Percentiles rank a stretch among this genome's conserved stretches.
phyloP scores from a whole-genome alignment of 2,113 vertebrate species.

The Maccullochella peelii region DNA sequence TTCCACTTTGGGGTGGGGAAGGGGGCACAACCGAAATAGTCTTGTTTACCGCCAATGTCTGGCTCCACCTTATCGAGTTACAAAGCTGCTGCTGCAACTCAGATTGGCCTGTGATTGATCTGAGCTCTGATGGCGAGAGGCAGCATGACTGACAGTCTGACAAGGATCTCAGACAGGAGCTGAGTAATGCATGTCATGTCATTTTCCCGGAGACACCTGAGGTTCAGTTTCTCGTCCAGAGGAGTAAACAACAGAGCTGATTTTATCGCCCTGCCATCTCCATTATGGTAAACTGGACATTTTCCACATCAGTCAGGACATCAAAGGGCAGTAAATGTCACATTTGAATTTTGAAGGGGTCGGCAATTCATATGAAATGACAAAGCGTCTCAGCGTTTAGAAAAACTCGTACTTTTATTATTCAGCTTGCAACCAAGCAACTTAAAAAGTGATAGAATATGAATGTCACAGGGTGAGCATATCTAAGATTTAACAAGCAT shows the following conservation, averaged over 20 bases:
- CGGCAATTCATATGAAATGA: slow-evolving; percentile 61
- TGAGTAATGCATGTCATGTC: slow-evolving; percentile 75
- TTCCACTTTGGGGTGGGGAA: slow-evolving; percentile 35
- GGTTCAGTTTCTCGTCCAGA: slow-evolving; percentile 57
- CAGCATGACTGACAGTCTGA: slow-evolving; percentile 78
- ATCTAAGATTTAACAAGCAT: slow-evolving; percentile 57
- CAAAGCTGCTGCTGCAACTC: slow-evolving; percentile 68
- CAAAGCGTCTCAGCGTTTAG: slow-evolving; percentile 58
- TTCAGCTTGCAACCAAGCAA: slow-evolving; percentile 70
- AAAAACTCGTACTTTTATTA: slow-evolving; percentile 76
- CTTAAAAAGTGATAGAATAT: slow-evolving; percentile 72
- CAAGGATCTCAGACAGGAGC: slow-evolving; percentile 74
- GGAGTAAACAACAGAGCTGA: slow-evolving; percentile 55
- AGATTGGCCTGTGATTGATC: slow-evolving; percentile 77
- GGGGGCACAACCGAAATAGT: slow-evolving; percentile 69
- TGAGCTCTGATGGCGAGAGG: slow-evolving; percentile 75
- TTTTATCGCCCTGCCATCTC: slow-evolving; percentile 61
- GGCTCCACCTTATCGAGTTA: slow-evolving; percentile 84
- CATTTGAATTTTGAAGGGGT: slow-evolving; percentile 72
- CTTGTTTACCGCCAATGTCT: slow-evolving; percentile 82
- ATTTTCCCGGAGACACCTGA: slow-evolving; percentile 74
- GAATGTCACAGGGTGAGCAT: slow-evolving; percentile 59
- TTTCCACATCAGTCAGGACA: slow-evolving; percentile 65
- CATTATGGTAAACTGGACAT: slow-evolving; percentile 72
- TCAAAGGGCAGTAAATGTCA: slow-evolving; percentile 75